Base-by-base conservation (phyloP, 2,888 invertebrate genomes). In the Eupithecia insigniata region DNA sequence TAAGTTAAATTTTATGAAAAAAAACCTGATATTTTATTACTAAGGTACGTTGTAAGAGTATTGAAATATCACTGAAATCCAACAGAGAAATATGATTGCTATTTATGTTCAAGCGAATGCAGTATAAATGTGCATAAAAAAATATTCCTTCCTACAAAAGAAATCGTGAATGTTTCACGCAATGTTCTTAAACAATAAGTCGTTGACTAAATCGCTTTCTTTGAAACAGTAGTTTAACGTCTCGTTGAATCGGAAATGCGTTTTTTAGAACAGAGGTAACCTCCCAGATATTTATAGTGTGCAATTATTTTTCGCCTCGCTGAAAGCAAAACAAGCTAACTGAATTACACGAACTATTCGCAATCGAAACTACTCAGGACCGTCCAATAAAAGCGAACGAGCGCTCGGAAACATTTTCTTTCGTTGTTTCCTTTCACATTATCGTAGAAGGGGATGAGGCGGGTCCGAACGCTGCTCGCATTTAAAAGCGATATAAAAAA, bases 401-500 rank as follows among this genome's bases (percentile, higher is more conserved):
- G 88, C 89, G 87, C 91, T 90, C 85, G 87, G 90, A 89, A 92
- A 92, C 93, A 92, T 93, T 93, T 93, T 93, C 93, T 90, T 93
- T 89, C 92, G 90, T 91, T 92, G 92, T 93, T 93, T 92, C 92
- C 90, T 92, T 93, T 93, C 90, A 92, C 85, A 90, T 92, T 89
- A 92, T 91, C 88, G 89, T 86, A 82, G 89, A 86, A 86, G 89
- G 91, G 92, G 91, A 90, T 89, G 92, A 88, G 90, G 90, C 86
- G 87, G 89, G 89, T 83, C 87, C 82, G 87, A n/a, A 92, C 93
- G 92, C 87, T 89, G 85, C 84, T 89, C 90, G 92, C 92, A 92
- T 94, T 93, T 93, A 92, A 93, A 94, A 94, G 89, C 90, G 90
- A 92, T 92, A 92, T 93, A 94, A 93, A 94, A 92, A 93, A 91